Conservation (phyloP, 30 jellyfish, hydroid and myxozoan genomes). For the Phacellophora camtschatica region DNA sequence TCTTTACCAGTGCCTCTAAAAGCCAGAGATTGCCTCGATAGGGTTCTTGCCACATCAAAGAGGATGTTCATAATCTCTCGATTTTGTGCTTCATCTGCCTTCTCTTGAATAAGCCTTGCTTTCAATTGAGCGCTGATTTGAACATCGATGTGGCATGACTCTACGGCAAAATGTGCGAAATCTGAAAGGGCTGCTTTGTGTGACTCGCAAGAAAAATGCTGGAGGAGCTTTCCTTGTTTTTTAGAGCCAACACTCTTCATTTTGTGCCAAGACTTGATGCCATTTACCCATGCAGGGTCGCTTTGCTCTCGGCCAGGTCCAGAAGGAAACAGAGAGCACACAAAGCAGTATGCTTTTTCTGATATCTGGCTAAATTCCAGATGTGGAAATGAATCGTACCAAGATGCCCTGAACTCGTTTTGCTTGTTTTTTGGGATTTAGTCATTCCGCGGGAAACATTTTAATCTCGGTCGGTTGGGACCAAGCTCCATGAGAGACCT, state of each 20-base stretch:
- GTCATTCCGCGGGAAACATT: conserved; percentile 1
- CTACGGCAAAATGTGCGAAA: conserved; percentile 19
- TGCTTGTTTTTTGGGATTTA: conserved; percentile 2
- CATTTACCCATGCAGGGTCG: conserved; percentile 38
- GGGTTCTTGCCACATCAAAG: conserved; percentile 27
- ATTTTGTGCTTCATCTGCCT: conserved; percentile 20
- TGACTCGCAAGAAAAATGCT: conserved; percentile 53
- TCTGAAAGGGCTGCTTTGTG: conserved; percentile 58
- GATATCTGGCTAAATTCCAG: conserved; percentile 29
- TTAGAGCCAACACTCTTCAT: conserved; percentile 46
- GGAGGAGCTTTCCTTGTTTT: conserved; percentile 1
- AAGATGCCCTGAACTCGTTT: neutral
- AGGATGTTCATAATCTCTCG: conserved; percentile 6
- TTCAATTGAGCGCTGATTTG: neutral
- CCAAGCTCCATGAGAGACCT: neutral
- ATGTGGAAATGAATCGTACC: conserved; percentile 34
- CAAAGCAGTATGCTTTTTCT: conserved; percentile 31
- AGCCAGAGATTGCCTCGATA: conserved; percentile 40
- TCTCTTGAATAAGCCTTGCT: conserved; percentile 37
- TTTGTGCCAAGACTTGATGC: conserved; percentile 10
- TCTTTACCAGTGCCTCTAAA: conserved; percentile 35
- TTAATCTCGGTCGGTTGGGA: conserved; percentile 32
- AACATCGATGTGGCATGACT: neutral
- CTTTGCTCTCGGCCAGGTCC: conserved; percentile 60
- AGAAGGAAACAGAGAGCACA: conserved; percentile 36